Evolutionary conservation across 2,888 invertebrate genomes (phyloP).

Genomic region (Cryptocheilus praepositus): DNA sequence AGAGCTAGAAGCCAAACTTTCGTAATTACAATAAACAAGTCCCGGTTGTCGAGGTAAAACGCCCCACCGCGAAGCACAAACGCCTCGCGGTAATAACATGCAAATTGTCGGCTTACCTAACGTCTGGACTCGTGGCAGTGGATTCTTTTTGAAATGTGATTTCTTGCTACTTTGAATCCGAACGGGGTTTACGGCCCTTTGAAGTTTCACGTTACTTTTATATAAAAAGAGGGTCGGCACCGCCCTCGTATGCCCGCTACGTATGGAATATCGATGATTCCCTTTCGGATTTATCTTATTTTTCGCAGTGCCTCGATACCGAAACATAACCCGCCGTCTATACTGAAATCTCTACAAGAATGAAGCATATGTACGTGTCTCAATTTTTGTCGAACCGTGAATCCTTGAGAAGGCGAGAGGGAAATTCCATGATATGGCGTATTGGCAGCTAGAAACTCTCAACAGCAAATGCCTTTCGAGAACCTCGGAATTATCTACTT

Average conservation of each 20-base stretch:
- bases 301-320: not conserved
- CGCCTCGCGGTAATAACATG: slow-evolving; percentile 59
- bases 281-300: slow-evolving; percentile 40
- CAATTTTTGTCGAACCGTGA: too few species aligned
- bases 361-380: too few species aligned
- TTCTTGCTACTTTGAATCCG: slow-evolving; percentile 63
- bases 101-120: slow-evolving; percentile 63
- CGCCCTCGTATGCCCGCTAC: slow-evolving; percentile 5
- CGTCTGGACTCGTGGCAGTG: slow-evolving; percentile 55
- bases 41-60: slow-evolving; percentile 45
- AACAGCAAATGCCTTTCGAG: not conserved
- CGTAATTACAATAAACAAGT: slow-evolving; percentile 59
- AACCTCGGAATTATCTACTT: not conserved
- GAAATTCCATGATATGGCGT: too few species aligned
- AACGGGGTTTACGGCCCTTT: slow-evolving; percentile 56
- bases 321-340: too few species aligned
- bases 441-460: not conserved
- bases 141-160: slow-evolving; percentile 60
- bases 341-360: too few species aligned
- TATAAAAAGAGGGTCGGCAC: slow-evolving; percentile 36
- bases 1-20: slow-evolving; percentile 52
- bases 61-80: slow-evolving; percentile 41
- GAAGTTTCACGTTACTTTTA: slow-evolving; percentile 51
- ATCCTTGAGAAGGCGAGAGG: too few species aligned
- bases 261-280: slow-evolving; percentile 45